Base-by-base conservation (phyloP, 2,888 invertebrate genomes). In the Epicampocera succincta region DNA sequence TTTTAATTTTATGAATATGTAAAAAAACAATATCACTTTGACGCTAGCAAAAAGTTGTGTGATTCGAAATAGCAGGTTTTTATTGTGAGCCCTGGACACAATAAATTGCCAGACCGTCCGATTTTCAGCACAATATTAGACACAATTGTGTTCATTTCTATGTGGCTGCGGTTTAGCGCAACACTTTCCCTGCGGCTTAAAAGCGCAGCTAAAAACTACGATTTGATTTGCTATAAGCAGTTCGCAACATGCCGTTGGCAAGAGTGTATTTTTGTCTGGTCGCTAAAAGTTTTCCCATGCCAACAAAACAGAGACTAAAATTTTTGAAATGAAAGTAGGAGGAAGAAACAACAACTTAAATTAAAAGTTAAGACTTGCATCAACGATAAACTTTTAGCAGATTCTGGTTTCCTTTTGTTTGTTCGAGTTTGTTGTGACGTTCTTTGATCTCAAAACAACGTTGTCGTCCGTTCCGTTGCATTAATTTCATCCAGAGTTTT, bases 181-280 rank as follows among this genome's bases (percentile, higher is more conserved):
- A 33, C 25, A 46, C 13, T 52, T 68, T 40, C 25, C 56, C 66
- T 76, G 71, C 54, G 40, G 48, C 69, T 76, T 42, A 9, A 6
- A 60, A 76, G 61, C 68, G 15, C 42, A 76, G 46, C 61, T 73
- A 71, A 66, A 65, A 80, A 76, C 72, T 74, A 80, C 76, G 76
- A 80, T 80, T 66, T 44, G 66, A 61, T 80, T 71, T 66, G 75
- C 44, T 46, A 11, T 17, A 46, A 54, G 65, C 54, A 54, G 71
- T 60, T 66, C 44, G 44, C 66, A 76, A 54, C 71, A 40, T 72
- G 75, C 80, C 80, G 75, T 68, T 72, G 61, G 76, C 76, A 48
- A 68, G 63, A 65, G 61, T 29, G 44, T 56, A 44, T 29, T 73
- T 68, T 60, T 50, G 76, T 81, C 76, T 81, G 76, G 71, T 61